Evolutionary conservation across 2,797 vertebrate species (phyloP), one percentile per base, ranked within the genome.

Genomic region (Ambastaia sidthimunki): DNA sequence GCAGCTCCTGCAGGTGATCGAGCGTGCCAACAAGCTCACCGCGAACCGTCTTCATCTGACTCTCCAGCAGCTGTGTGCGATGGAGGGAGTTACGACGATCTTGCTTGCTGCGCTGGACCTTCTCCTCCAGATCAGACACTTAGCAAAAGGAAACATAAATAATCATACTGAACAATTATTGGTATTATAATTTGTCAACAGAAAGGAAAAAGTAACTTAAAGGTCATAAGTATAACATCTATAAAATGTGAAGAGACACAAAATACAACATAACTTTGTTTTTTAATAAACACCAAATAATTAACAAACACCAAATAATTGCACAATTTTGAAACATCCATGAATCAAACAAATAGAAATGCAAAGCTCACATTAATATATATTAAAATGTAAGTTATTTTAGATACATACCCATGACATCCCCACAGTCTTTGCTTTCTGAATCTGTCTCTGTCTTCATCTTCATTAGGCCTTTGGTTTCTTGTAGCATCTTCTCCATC

Each of bases 41-140:
- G 19, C 82, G 93, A 84, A 95, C 91, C 21, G 92, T 95, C 67
- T 95, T 94, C 87, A 98, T 94, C 84, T 97, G 95, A 86, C 91
- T 91, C 90, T 98, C 96, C 72, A 97, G 87, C 78, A 95, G 91
- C 89, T 92, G 94, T 15, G 90, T 93, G 91, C 95, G 95, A 88
- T 97, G 94, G 50, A 95, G 88, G 10, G 95, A 94, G 88, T 93
- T 95, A 18, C 93, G 93, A 70, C 95, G 88, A 83, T 95, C 88
- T 55, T 88, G 90, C 83, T 96, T 93, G 86, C 91, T 95, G 63
- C 92, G 93, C 81, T 96, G 93, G 37, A 98, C 91, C 75, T 94
- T 95, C 67, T 96, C 95, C 92, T 98, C 95, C 85, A 98, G 90
- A 80, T 95, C 92, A 77, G 93, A 92, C 85, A 95, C 96, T 99